These are phyloP conservation scores for Sarcophaga caerulescens DNA, from an alignment of 2,888 invertebrate genomes.

Conservation along the genomic window DNA sequence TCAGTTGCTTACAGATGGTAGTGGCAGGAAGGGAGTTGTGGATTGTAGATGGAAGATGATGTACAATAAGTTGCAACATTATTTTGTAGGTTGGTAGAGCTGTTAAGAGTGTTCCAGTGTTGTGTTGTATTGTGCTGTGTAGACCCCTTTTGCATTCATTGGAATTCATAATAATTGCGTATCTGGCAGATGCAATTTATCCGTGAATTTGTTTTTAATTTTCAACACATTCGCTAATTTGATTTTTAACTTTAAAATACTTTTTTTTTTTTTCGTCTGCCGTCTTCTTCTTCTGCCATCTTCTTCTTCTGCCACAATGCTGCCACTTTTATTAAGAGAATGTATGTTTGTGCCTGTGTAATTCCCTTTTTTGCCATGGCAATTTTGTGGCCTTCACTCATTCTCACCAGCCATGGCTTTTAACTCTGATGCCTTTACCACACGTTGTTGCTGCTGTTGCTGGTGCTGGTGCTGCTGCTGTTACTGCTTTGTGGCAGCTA, in stretches of 20 bases:
- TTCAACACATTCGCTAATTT: slow-evolving; percentile 82
- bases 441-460: slow-evolving; percentile 34
- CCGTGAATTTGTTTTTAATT: slow-evolving; percentile 82
- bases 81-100: background rate
- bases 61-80: background rate
- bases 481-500: slow-evolving; percentile 52
- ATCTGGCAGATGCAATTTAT: slow-evolving; percentile 80
- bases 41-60: too few species aligned
- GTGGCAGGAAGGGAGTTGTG: too few species aligned
- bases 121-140: slow-evolving; percentile 51
- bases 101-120: background rate
- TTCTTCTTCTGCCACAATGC: slow-evolving; percentile 7
- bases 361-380: slow-evolving; percentile 55
- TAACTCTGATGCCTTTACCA: background rate
- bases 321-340: slow-evolving; percentile 57
- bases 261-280: slow-evolving; percentile 23
- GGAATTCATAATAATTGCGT: slow-evolving; percentile 76
- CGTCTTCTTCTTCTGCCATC: background rate
- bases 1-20: background rate
- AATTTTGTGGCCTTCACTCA: slow-evolving; percentile 63
- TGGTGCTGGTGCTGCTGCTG: slow-evolving; percentile 59
- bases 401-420: slow-evolving; percentile 37
- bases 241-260: slow-evolving; percentile 78
- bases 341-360: background rate
- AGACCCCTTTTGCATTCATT: slow-evolving; percentile 72